Percentiles rank a stretch among this genome's conserved stretches.
These are phyloP conservation scores for Phrynocephalus versicolor DNA, from an alignment of 2,113 vertebrate species.

Conservation along the genomic window DNA sequence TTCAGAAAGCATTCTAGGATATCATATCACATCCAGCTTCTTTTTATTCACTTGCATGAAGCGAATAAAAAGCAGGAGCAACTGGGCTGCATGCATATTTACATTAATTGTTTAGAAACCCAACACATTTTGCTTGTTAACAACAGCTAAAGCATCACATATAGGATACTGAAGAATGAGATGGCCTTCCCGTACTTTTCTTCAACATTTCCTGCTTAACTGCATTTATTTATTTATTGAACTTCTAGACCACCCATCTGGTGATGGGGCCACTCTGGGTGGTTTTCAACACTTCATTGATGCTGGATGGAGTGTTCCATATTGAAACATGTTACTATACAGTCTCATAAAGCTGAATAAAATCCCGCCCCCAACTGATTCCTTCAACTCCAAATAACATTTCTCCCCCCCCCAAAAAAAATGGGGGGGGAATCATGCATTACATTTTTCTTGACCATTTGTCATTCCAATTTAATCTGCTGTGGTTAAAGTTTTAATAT, in stretches of 20 bases:
- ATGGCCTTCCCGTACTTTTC: background rate
- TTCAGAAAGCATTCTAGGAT: background rate
- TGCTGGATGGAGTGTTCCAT: background rate
- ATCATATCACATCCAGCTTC: background rate
- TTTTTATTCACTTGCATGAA: background rate
- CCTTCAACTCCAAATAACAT: background rate
- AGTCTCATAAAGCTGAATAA: background rate
- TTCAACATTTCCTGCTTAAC: background rate
- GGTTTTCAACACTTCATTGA: too few species aligned
- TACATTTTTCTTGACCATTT: background rate
- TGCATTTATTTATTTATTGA: too few species aligned
- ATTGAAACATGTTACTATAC: background rate
- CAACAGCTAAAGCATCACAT: background rate
- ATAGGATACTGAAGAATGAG: constrained; percentile 12
- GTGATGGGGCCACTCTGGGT: too few species aligned
- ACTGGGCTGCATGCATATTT: too few species aligned
- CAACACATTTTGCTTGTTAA: background rate
- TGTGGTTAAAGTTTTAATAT: background rate
- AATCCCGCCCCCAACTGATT: background rate
- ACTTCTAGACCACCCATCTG: too few species aligned
- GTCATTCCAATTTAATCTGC: background rate
- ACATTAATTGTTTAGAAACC: too few species aligned
- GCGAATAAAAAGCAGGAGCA: too few species aligned
- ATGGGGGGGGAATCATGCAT: too few species aligned
- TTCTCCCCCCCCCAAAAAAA: too few species aligned